Evolutionary conservation across 2,797 vertebrate species (phyloP).

Genomic region (Dendrocincla tyrannina): DNA sequence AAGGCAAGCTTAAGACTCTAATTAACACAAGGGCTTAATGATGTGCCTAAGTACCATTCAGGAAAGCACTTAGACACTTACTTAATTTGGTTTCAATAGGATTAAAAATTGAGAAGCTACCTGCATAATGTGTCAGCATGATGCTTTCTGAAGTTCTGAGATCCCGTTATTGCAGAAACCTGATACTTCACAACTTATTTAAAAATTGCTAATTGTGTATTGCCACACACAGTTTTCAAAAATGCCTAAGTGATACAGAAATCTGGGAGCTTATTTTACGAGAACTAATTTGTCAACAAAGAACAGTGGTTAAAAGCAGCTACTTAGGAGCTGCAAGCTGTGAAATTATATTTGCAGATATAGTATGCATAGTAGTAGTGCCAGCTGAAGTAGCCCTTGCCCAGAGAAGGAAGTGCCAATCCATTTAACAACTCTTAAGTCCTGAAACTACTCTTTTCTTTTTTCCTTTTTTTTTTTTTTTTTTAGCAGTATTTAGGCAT

Average conservation of each 20-base stretch:
- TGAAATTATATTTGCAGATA: background rate
- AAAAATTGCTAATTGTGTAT: background rate
- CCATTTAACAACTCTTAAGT: background rate
- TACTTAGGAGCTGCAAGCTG: background rate
- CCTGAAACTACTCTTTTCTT: background rate
- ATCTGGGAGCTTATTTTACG: background rate
- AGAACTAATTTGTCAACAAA: background rate
- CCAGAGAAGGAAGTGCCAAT: background rate
- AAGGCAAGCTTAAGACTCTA: background rate
- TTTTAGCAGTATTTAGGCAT: background rate
- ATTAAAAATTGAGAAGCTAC: conserved; percentile 13
- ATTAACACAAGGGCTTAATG: conserved; percentile 28
- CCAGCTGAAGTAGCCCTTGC: background rate
- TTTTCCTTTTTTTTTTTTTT: background rate
- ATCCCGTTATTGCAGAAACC: background rate
- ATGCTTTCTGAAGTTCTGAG: background rate
- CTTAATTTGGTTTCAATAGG: conserved; percentile 30
- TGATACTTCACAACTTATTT: background rate
- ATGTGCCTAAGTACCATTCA: conserved; percentile 20
- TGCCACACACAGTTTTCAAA: background rate
- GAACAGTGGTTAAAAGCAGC: background rate
- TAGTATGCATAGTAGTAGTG: background rate
- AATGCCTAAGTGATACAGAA: background rate
- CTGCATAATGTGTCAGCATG: background rate
- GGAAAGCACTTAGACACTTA: conserved; percentile 25